Evolutionary conservation across 2,888 invertebrate species (phyloP).

Genomic region (Drosophila koepferae): DNA sequence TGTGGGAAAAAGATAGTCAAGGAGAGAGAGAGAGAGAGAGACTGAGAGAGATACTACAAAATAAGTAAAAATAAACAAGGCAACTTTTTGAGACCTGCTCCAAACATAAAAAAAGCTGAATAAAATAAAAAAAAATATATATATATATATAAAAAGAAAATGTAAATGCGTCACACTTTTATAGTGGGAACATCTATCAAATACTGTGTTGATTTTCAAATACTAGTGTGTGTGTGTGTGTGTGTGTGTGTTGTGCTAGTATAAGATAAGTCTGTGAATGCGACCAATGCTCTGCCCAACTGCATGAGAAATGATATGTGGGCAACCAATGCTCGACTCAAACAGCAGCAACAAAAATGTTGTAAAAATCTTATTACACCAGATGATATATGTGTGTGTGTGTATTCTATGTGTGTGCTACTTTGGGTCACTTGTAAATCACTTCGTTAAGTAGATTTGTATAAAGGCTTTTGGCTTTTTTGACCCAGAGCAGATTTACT

Average conservation of each 20-base stretch:
- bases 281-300: constrained; percentile 35
- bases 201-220: constrained; percentile 57
- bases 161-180: constrained; percentile 72
- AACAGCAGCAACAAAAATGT: constrained; percentile 28
- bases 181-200: constrained; percentile 74
- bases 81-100: constrained; percentile 45
- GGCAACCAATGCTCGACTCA: constrained; percentile 28
- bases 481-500: constrained; percentile 37
- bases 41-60: constrained; percentile 46
- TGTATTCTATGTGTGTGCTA: constrained; percentile 15
- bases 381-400: constrained; percentile 27
- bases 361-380: constrained; percentile 69
- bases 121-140: constrained; percentile 21
- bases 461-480: constrained; percentile 58
- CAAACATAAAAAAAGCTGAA: constrained; percentile 47
- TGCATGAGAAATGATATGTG: constrained; percentile 60
- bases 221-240: constrained; percentile 27
- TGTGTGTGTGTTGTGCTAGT: constrained; percentile 19
- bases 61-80: constrained; percentile 64
- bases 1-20: background rate
- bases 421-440: constrained; percentile 50
- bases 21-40: background rate
- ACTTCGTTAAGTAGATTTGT: constrained; percentile 70
- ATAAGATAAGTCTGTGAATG: constrained; percentile 51
- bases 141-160: constrained; percentile 49